phyloP scores from a whole-genome alignment of 1,140 invertebrate species.

The Brachionus angularis region DNA sequence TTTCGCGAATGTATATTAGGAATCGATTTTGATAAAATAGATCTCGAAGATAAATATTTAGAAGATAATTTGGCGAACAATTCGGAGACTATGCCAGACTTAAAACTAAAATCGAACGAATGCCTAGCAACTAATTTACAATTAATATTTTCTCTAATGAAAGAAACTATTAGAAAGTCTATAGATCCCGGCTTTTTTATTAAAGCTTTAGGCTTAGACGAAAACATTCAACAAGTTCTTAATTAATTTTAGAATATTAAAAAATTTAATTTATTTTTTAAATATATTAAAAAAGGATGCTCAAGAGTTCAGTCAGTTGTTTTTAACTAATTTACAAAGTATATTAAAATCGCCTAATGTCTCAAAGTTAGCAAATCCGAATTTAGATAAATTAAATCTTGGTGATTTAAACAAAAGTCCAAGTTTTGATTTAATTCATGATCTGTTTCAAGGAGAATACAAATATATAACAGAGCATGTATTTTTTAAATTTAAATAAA shows the following conservation, averaged over 20 bases:
- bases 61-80: slow-evolving; percentile 12
- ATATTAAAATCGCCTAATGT: slow-evolving; percentile 49
- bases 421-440: slow-evolving; percentile 62
- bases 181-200: slow-evolving; percentile 67
- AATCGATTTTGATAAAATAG: background rate
- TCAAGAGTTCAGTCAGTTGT: slow-evolving; percentile 69
- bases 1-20: slow-evolving; percentile 44
- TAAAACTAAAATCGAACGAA: slow-evolving; percentile 14
- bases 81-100: background rate
- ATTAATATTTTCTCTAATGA: slow-evolving; percentile 44
- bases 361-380: slow-evolving; percentile 52
- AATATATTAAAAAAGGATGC: slow-evolving; percentile 67
- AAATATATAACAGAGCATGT: slow-evolving; percentile 65
- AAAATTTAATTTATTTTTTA: slow-evolving; percentile 19
- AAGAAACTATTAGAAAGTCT: slow-evolving; percentile 50
- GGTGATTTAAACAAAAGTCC: slow-evolving; percentile 43
- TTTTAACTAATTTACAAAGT: slow-evolving; percentile 65
- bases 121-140: slow-evolving; percentile 30
- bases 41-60: background rate
- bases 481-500: slow-evolving; percentile 38
- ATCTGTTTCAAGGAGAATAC: slow-evolving; percentile 66
- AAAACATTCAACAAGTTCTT: slow-evolving; percentile 60
- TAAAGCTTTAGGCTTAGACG: slow-evolving; percentile 65
- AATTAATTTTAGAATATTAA: background rate
- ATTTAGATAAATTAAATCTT: slow-evolving; percentile 49